Conservation (phyloP, 2,888 invertebrate species). For the Strigamia maritima region DNA sequence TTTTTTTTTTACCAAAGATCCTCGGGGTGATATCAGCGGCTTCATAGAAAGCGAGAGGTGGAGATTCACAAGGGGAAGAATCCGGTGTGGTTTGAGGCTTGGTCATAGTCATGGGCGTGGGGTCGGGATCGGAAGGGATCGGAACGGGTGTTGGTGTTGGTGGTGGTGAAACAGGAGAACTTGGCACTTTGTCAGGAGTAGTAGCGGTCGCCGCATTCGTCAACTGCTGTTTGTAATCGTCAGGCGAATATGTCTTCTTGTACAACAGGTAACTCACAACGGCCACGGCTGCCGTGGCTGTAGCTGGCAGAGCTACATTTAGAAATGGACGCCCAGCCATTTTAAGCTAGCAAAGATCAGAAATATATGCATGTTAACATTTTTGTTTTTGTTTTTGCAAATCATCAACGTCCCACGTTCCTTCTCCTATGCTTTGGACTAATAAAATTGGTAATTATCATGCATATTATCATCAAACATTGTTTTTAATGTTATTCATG, state of each 20-base stretch:
- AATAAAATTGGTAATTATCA: not conserved
- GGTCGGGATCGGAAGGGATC: not conserved
- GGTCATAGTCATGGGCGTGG: not conserved
- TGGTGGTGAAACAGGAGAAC: not conserved
- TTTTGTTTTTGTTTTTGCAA: not conserved
- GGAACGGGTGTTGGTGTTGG: no score
- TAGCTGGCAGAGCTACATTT: not conserved
- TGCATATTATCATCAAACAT: no score
- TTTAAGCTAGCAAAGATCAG: constrained; percentile 25
- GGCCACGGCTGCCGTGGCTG: constrained; percentile 24
- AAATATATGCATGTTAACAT: constrained; percentile 2
- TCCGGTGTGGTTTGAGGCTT: constrained; percentile 4
- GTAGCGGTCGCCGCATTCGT: not conserved
- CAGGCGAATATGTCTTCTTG: constrained; percentile 15
- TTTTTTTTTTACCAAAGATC: not conserved
- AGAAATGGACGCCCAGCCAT: constrained; percentile 21
- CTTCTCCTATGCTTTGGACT: not conserved
- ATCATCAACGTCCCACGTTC: no score
- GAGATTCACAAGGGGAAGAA: constrained; percentile 22
- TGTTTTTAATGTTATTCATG: no score
- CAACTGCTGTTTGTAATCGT: not conserved
- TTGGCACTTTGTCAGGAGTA: not conserved
- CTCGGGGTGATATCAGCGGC: not conserved
- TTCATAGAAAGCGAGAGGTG: constrained; percentile 13
- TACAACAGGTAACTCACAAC: constrained; percentile 6